Evolutionary conservation across 2,113 vertebrate genomes (phyloP), one percentile per base, ranked within the genome.

Genomic region (Sialia sialis): DNA sequence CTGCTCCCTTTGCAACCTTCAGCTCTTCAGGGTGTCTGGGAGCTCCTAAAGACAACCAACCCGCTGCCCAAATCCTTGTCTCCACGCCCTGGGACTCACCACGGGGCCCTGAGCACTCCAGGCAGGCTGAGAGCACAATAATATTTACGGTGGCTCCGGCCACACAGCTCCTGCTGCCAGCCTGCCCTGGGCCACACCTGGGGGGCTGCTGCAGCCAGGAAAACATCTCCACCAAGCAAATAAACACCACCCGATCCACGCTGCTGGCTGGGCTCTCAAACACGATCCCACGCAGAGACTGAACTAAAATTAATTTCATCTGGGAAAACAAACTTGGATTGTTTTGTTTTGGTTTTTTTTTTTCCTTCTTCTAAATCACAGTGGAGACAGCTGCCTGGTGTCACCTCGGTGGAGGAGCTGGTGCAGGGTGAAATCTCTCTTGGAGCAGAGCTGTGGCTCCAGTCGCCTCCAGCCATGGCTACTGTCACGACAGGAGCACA

Each of bases 171-270:
- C 84, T 11, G 17, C 91, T 25, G 89, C 66, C 79, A 86, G 74
- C 73, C 70, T 21, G 64, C 86, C 92, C 91, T 38, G 3, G 5
- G 77, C 87, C 73, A 58, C 77, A 18, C 87, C 18, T 11, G 29
- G 63, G 62, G 89, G 91, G 89, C 91, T 44, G 79, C 91, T 90
- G 32, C 58, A n/a, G 89, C 80, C 91, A 76, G 74, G 58, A 94
- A 95, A 94, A 89, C 90, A 92, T 87, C 94, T 78, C 89, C 18
- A 1, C 38, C 54, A 22, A 79, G 69, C 54, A 92, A 94, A 97
- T 54, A 95, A 93, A 91, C 87, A 91, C 66, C 87, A 89, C 60
- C 73, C 9, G 0, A 15, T 22, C 54, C 5, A 16, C 12, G 5
- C 89, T 22, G 73, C 92, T 30, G 75, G 46, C 94, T 54, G 4